phyloP scores from a whole-genome alignment of 1,140 invertebrate species.

The Drosophila bocqueti region DNA sequence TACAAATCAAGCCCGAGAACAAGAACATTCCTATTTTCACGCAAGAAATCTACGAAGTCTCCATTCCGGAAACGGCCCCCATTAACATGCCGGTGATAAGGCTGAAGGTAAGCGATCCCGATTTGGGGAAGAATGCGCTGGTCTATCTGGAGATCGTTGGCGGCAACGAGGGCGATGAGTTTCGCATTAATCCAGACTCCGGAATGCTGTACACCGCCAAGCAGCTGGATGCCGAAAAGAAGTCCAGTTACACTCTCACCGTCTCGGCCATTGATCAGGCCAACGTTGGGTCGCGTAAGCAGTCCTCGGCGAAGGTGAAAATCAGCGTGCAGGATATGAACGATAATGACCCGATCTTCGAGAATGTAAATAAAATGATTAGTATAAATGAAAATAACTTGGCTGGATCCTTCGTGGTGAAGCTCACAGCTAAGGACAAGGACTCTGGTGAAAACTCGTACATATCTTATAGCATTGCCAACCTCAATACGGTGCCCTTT shows the following conservation, averaged over 20 bases:
- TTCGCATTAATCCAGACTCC: conserved; percentile 93
- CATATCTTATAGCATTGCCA: conserved; percentile 96
- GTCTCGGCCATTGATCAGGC: conserved; percentile 96
- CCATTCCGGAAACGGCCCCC: conserved; percentile 94
- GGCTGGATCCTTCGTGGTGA: conserved; percentile 92
- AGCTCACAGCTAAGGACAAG: conserved; percentile 93
- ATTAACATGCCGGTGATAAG: conserved; percentile 94
- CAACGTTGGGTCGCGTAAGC: conserved; percentile 92
- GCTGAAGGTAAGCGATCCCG: conserved; percentile 94
- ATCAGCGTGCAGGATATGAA: conserved; percentile 95
- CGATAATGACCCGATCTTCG: conserved; percentile 96
- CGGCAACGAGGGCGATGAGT: conserved; percentile 95
- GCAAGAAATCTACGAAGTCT: conserved; percentile 94
- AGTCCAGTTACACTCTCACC: conserved; percentile 95
- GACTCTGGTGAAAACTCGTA: conserved; percentile 98
- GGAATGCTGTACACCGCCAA: conserved; percentile 95
- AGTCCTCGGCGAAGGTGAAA: conserved; percentile 95
- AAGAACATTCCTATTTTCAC: conserved; percentile 96
- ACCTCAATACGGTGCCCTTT: conserved; percentile 95
- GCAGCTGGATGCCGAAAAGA: conserved; percentile 94
- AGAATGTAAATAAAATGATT: conserved; percentile 88
- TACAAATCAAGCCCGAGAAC: conserved; percentile 92
- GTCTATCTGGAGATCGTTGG: conserved; percentile 95
- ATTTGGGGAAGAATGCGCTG: conserved; percentile 92
- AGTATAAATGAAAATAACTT: conserved; percentile 94